A percentile compares a stretch with the other conserved stretches of the same genome.
phyloP scores from a whole-genome alignment of 2,113 vertebrate genomes.

The Ariopsis seemanni region DNA sequence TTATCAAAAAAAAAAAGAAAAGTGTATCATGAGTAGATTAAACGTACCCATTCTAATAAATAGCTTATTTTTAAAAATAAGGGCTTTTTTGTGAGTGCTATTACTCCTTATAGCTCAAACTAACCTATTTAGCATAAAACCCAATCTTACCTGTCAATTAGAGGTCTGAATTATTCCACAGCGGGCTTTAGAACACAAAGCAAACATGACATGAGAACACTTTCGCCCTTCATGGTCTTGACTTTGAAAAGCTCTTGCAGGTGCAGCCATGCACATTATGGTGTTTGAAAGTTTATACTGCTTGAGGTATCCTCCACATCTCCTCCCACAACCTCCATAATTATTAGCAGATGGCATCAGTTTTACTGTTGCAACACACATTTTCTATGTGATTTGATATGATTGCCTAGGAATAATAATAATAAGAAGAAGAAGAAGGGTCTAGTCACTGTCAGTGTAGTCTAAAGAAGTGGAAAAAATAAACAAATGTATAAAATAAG shows the following conservation, averaged over 20 bases:
- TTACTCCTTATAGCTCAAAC: not conserved
- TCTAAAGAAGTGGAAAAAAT: not conserved
- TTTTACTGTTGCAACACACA: not conserved
- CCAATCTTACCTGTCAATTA: constrained; percentile 11
- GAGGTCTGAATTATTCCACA: constrained; percentile 2
- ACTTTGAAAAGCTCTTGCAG: constrained; percentile 2
- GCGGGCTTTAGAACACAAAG: not conserved
- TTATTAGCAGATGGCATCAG: not conserved
- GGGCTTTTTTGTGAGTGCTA: not conserved
- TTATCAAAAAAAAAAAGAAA: not conserved
- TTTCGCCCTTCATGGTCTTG: not conserved
- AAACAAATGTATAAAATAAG: not conserved
- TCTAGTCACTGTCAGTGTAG: not conserved
- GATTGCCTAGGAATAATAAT: not conserved
- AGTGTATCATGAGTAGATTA: not conserved
- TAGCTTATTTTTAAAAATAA: not conserved
- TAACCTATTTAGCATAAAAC: constrained; percentile 9
- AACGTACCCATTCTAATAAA: not conserved
- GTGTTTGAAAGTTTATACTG: not conserved
- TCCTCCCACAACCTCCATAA: not conserved
- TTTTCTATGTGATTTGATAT: not conserved
- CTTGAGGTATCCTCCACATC: constrained; percentile 3
- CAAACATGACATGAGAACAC: not conserved
- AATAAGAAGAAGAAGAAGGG: not conserved
- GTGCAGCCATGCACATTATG: not conserved